Evolutionary conservation across 1,140 invertebrate genomes (phyloP), one percentile per base, ranked within the genome.

Genomic region (Drosophila asahinai): DNA sequence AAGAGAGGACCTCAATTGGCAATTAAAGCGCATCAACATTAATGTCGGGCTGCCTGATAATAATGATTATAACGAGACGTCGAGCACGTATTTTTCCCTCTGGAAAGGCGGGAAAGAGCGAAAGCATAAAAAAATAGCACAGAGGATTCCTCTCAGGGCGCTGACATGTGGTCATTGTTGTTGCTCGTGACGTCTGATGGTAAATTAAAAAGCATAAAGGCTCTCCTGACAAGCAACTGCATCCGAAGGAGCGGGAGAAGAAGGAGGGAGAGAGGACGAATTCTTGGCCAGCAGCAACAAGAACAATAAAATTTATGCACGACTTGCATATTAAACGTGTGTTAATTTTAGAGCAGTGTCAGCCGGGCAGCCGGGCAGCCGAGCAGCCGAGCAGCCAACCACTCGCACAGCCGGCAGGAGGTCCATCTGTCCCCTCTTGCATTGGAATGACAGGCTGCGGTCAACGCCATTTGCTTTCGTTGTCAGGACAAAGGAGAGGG

Each of bases 311-410:
- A 89, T 87, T 89, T 89, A 89, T 89, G 86, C 86, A 89, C 86
- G 86, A 90, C 86, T 86, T 90, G 86, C 86, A 89, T 89, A 89
- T 90, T 89, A 89, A 89, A 90, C 86, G 86, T 90, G 86, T 89
- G 86, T 89, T 86, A 89, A 89, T 89, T 91, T 89, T 89, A 90
- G 86, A 89, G 82, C 74, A 84, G 75, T 68, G 81, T 63, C 72
- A 60, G 49, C 57, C 57, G 30, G 38, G 62, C 47, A 75, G 36
- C n/a, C 59, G 49, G 59, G 62, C 47, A 75, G 27, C 27, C 7
- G 27, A 1, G 27, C 27, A 9, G 30, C 30, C 30, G 22, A 3
- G 22, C 22, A 25, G 27, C 27, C 27, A 30, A 30, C 27, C 27
- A 30, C 45, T 15, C 40, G 70, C 30, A 1, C 15, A 27, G n/a